Evolutionary conservation across 2,113 vertebrate species (phyloP).

Genomic region (Scytalopus superciliaris): DNA sequence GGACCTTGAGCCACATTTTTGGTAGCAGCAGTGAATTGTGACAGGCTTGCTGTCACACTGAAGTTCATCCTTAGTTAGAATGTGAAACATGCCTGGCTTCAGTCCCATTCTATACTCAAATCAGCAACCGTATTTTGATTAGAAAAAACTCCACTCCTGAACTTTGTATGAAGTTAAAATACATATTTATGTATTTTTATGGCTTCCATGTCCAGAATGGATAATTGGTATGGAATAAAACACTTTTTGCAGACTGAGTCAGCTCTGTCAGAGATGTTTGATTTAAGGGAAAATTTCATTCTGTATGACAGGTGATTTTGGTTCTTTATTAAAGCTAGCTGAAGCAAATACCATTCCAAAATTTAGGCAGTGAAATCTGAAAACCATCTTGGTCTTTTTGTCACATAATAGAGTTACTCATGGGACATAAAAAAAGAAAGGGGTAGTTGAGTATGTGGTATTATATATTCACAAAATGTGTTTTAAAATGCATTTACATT

Average conservation of each 20-base stretch:
- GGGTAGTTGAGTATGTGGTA: background rate
- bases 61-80: background rate
- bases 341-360: background rate
- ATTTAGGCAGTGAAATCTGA: background rate
- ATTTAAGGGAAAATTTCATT: background rate
- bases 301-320: background rate
- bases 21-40: background rate
- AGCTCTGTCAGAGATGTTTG: background rate
- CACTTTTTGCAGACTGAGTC: background rate
- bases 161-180: background rate
- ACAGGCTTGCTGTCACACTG: background rate
- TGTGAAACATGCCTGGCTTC: background rate
- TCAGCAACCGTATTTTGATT: background rate
- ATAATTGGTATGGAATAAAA: background rate
- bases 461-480: background rate
- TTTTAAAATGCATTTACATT: slow-evolving; percentile 17
- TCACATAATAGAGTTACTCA: background rate
- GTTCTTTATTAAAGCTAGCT: background rate
- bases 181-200: background rate
- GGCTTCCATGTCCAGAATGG: background rate
- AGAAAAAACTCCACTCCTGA: background rate
- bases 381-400: background rate
- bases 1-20: background rate
- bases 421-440: background rate
- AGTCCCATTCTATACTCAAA: background rate